Conservation (phyloP, 2,888 invertebrate genomes). For the Sylvicola fuscatus region DNA sequence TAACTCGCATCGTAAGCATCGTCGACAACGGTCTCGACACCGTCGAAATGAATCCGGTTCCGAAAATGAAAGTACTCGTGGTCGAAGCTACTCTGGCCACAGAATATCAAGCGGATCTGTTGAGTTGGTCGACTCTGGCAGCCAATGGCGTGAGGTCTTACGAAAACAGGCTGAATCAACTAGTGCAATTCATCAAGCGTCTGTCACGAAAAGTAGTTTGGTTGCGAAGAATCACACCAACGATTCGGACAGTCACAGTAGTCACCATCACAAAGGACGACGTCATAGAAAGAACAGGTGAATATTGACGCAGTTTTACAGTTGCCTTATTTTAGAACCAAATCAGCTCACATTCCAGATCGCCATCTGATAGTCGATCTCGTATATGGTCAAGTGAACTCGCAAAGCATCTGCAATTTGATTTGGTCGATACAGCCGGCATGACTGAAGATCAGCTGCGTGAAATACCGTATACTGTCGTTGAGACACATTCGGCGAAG, state of each 20-base stretch:
- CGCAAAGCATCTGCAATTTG: conserved; percentile 72
- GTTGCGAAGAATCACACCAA: conserved; percentile 27
- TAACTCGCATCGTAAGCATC: conserved; percentile 51
- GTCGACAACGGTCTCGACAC: conserved; percentile 50
- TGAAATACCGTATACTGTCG: conserved; percentile 76
- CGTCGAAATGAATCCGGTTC: conserved; percentile 53
- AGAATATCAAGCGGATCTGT: conserved; percentile 26
- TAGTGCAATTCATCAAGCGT: conserved; percentile 44
- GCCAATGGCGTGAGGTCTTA: conserved; percentile 77
- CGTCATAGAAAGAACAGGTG: conserved; percentile 39
- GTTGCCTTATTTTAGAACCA: background rate
- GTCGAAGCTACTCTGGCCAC: conserved; percentile 25
- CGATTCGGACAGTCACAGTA: conserved; percentile 38
- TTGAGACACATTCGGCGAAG: conserved; percentile 37
- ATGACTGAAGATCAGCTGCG: conserved; percentile 73
- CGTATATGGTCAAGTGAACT: conserved; percentile 57
- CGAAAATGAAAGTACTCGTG: conserved; percentile 41
- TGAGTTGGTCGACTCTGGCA: conserved; percentile 69
- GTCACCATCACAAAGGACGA: conserved; percentile 25
- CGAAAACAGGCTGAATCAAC: conserved; percentile 43
- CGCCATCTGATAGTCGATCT: conserved; percentile 45
- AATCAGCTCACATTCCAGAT: conserved; percentile 21
- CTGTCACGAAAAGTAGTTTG: conserved; percentile 38
- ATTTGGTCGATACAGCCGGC: conserved; percentile 69
- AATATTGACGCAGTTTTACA: conserved; percentile 7